Evolutionary conservation across 2,113 vertebrate species (phyloP), one percentile per base, ranked within the genome.

Genomic region (Ptyas mucosa): DNA sequence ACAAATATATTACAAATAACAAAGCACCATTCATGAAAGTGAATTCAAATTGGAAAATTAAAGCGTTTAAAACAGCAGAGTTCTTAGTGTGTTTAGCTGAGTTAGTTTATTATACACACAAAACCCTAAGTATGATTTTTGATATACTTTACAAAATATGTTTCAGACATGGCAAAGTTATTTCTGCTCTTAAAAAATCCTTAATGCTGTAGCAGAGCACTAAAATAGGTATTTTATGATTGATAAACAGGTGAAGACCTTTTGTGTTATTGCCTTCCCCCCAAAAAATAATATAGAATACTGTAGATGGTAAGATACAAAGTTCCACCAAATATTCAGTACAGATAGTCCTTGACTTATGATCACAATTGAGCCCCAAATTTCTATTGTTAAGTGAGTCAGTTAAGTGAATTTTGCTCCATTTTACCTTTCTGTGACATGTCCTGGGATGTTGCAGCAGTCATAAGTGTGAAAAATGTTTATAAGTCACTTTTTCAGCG

Each of bases 81-180:
- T 86, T 58, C 86, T 69, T 49, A 24, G 90, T 51, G 92, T 64
- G 23, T 54, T 92, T 69, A 91, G n/a, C 92, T 91, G 8, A 94
- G 2, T 46, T 2, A 87, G 88, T 0, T 85, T 54, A 1, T 3
- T 7, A 24, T 0, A 0, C 6, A 88, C 0, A 29, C 0, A 0
- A 91, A 9, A 3, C 0, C 18, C 24, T 34, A 0, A 0, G 8
- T 34, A 24, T 49, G 14, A 69, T 7, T 39, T 46, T 87, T 52
- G 18, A 81, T 21, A 11, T 53, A 34, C 9, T 55, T 11, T 88
- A 12, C 61, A 39, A 53, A 39, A 49, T 24, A 18, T 58, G 12
- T 34, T n/a, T 18, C 10, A 81, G 14, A 55, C 54, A n/a, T 20
- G 55, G 2, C 15, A n/a, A 52, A 92, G 24, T 69, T 64, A 88